Conservation (phyloP, 2,113 vertebrate genomes). For the Semnopithecus entellus region DNA sequence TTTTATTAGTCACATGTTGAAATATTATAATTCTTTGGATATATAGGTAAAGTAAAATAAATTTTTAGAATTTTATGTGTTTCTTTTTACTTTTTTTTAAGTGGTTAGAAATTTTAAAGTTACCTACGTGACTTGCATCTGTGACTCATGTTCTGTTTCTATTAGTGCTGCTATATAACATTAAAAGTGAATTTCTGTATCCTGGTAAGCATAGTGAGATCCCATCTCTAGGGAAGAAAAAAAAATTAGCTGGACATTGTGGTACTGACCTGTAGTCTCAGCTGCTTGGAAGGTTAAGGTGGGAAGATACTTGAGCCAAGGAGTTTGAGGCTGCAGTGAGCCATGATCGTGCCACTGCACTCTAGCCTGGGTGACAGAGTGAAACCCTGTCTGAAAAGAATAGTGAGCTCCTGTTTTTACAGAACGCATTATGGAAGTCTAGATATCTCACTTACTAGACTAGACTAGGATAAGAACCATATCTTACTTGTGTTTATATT, state of each 20-base stretch:
- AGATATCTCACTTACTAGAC: neutral
- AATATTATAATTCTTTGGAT: neutral
- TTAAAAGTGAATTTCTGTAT: neutral
- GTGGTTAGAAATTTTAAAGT: conserved; percentile 4
- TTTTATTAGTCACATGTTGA: conserved; percentile 2
- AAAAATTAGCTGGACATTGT: too few species aligned
- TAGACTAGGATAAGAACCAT: neutral
- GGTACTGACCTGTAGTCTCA: too few species aligned
- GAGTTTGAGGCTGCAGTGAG: too few species aligned
- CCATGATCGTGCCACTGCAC: too few species aligned
- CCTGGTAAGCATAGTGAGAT: too few species aligned
- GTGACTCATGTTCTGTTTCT: neutral
- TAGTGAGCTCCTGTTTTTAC: neutral
- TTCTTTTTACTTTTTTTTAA: neutral
- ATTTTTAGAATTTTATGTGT: neutral
- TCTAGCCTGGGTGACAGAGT: too few species aligned
- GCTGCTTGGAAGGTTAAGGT: too few species aligned
- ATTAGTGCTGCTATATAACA: neutral
- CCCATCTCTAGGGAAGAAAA: too few species aligned
- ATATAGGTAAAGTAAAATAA: neutral
- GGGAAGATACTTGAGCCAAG: too few species aligned
- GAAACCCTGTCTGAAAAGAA: too few species aligned
- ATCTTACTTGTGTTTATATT: neutral
- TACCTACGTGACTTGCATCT: neutral
- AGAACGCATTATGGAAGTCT: neutral